Evolutionary conservation across 2,113 vertebrate species (phyloP), one percentile per base, ranked within the genome.

Genomic region (Amphilophus citrinellus): DNA sequence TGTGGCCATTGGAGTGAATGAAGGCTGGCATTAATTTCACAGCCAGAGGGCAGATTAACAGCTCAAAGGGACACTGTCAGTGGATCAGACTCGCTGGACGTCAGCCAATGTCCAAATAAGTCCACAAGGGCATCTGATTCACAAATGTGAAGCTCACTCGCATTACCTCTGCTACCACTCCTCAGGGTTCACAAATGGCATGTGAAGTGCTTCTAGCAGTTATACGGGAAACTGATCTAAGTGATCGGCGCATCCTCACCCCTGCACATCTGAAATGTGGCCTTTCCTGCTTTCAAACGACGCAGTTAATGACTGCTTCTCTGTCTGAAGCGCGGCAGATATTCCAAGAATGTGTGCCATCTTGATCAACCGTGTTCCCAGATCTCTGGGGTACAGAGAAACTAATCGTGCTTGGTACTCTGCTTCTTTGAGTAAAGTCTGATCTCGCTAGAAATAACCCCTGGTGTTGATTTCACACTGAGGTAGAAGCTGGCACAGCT

Each of bases 51-150:
- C 86, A 93, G 94, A 93, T 93, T 95, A 95, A 76, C 24, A 7
- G 83, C 89, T 91, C 82, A 91, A 58, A 20, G 78, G 60, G 88
- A 85, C 79, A 59, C 89, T 35, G 81, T 84, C 77, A 73, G 89
- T 91, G 89, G 84, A 92, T 93, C 90, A 90, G 84, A 35, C 86
- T 73, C 1, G 5, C 84, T 94, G 94, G 92, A 91, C 2, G 2
- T 18, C 79, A 42, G 93, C 94, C 94, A 94, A 92, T 93, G 89
- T 91, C 93, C 95, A 93, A 94, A 95, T 95, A 94, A 93, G 93
- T 92, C 92, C 91, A 88, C 91, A 84, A 94, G 92, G 93, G 80
- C 90, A 87, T 92, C 88, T 73, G 89, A 93, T 94, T 93, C 88
- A 94, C 81, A 91, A 93, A 93, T 85, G 89, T 80, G 68, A 77